Base-by-base conservation (phyloP, 2,113 vertebrate genomes). In the Calidris pugnax region DNA sequence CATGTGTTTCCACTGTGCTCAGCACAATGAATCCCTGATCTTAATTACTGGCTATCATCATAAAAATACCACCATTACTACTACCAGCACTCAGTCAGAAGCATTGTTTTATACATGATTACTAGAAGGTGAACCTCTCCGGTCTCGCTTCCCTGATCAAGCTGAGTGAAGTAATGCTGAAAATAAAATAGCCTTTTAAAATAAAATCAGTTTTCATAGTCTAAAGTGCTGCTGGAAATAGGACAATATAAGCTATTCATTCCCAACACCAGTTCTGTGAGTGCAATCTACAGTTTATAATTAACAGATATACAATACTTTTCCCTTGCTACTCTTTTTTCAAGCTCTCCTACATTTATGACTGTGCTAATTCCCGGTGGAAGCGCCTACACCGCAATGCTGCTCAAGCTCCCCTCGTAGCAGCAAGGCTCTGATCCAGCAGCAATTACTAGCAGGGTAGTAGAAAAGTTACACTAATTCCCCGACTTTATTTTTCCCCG, bases 131-230 rank as follows among this genome's bases (percentile, higher is more conserved):
- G 95, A 96, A 95, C 69, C 82, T 86, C 81, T n/a, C 39, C 18
- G 20, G 93, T 81, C 51, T 81, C 23, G 9, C 75, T 87, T 91
- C 75, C 67, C 90, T 59, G 93, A 79, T 83, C 93, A 80, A 96
- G 78, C 95, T 6, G 55, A 83, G 87, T 37, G 14, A 93, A 96
- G 94, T 72, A 73, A 69, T 3, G 78, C 89, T 66, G 94, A 48
- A 96, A 96, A 95, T 94, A 90, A 96, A 95, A 93, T 9, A 87
- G 78, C 67, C 85, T 88, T 94, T 97, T 87, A 93, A 96, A 96
- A 94, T 73, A 80, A 97, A 96, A 94, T 77, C 95, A 94, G 93
- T 91, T 96, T 96, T 89, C 95, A 80, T 8, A 93, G 90, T 83
- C 55, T 93, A 48, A 96, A 97, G 94, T 89, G 87, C 87, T 91